Evolutionary conservation across 2,888 invertebrate genomes (phyloP), one percentile per base, ranked within the genome.

Genomic region (Iphiclides podalirius): DNA sequence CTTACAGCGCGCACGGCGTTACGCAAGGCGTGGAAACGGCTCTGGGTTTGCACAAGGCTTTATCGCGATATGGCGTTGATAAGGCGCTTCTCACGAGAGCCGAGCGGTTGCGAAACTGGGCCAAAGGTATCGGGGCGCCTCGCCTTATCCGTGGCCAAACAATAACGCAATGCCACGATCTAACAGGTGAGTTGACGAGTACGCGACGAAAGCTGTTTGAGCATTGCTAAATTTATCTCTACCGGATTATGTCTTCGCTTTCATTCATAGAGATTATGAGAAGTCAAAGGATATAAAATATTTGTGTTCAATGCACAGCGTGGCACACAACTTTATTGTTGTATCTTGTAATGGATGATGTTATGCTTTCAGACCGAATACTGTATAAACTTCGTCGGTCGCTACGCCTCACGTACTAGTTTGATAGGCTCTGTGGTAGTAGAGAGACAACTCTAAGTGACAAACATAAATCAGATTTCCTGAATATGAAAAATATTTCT

Each of bases 41-140:
- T 13, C 37, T 20, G n/a, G 34, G 52, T 55, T 63, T 63, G 61
- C 60, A 63, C 61, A 63, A 63, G 38, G 54, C 53, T 52, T 54
- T 61, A 66, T 61, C 59, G 55, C 54, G 52, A 49, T 49, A 45
- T 43, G 36, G 42, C 43, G 42, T 43, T 59, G 67, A 66, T 67
- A 64, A 64, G 61, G 49, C 12, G 41, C 39, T 40, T 52, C 56
- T 58, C 55, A 53, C 52, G 51, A 55, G 60, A 56, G 59, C 58
- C 11, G 53, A 16, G 47, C 55, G 52, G 52, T 65, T 62, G 59
- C 54, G 61, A 63, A 64, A 65, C 56, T 59, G 55, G 58, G 55
- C 57, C 64, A 58, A 53, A 61, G 59, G 58, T 3, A 46, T 52
- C 51, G 51, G 20, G 31, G n/a, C 15, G 33, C 20, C 33, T 23